These are phyloP conservation scores for Scartelaos histophorus DNA, from an alignment of 2,113 vertebrate genomes.

Conservation along the genomic window DNA sequence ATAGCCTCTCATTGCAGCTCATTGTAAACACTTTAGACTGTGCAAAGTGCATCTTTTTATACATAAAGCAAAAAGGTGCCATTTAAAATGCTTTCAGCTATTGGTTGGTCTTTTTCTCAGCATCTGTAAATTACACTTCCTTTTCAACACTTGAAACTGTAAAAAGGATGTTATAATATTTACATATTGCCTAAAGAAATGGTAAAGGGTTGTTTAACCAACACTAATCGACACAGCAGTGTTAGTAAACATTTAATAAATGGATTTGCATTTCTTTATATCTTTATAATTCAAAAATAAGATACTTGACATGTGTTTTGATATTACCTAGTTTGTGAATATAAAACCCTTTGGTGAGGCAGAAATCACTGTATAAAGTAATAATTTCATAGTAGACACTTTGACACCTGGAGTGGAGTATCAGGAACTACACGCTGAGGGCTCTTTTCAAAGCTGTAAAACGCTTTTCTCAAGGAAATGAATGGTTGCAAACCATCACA, in stretches of 20 bases:
- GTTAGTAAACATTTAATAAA: not conserved
- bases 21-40: not conserved
- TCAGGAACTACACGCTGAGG: not conserved
- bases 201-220: not conserved
- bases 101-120: not conserved
- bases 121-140: not conserved
- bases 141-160: not conserved
- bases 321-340: not conserved
- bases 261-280: not conserved
- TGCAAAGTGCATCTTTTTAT: not conserved
- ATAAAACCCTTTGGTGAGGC: not conserved
- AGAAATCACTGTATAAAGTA: not conserved
- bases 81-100: not conserved
- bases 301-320: too few relatives aligned
- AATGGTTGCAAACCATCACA: not conserved
- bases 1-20: not conserved
- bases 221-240: not conserved
- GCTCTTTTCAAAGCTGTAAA: not conserved
- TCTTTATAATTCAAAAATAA: not conserved
- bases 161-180: not conserved
- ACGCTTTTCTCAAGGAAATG: not conserved
- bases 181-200: not conserved
- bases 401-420: constrained; percentile 2
- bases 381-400: not conserved
- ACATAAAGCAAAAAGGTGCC: not conserved